Percentiles rank a stretch among this genome's conserved stretches.
Conservation (phyloP, 2,888 invertebrate species). For the Dromius quadrimaculatus region DNA sequence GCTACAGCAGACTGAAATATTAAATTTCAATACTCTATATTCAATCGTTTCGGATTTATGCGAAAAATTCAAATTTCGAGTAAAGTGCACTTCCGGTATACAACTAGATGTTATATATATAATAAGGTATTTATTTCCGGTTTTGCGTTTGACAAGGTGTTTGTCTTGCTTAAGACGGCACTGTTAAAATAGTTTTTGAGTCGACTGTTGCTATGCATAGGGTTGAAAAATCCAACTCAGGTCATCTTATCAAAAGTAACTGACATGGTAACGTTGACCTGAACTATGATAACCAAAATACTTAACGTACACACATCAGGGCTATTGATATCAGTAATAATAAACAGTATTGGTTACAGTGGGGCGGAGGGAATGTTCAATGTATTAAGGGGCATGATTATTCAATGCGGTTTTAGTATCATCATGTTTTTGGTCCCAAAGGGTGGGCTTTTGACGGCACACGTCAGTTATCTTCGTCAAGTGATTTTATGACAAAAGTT, state of each 20-base stretch:
- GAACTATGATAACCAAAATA: constrained; percentile 37
- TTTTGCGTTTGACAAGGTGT: no score
- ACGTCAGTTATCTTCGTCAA: constrained; percentile 41
- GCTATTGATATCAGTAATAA: constrained; percentile 37
- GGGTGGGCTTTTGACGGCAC: constrained; percentile 3
- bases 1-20: no score
- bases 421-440: constrained; percentile 35
- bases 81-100: no score
- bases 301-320: constrained; percentile 35
- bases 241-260: constrained; percentile 45
- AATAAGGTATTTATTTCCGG: no score
- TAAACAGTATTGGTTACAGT: constrained; percentile 10
- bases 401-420: constrained; percentile 30
- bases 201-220: constrained; percentile 41
- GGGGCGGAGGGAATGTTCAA: constrained; percentile 28
- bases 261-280: constrained; percentile 42
- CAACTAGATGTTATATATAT: no score
- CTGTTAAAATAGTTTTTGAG: no score
- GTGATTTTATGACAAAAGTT: constrained; percentile 49
- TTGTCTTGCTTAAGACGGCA: no score
- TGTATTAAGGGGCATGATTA: constrained; percentile 21
- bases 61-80: no score
- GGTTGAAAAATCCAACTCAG: constrained; percentile 22
- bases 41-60: no score
- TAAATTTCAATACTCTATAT: no score